Percentiles rank a stretch among this genome's conserved stretches.
These are phyloP conservation scores for Aphelenchoides fujianensis DNA, from an alignment of 1,140 invertebrate genomes.

Conservation along the genomic window DNA sequence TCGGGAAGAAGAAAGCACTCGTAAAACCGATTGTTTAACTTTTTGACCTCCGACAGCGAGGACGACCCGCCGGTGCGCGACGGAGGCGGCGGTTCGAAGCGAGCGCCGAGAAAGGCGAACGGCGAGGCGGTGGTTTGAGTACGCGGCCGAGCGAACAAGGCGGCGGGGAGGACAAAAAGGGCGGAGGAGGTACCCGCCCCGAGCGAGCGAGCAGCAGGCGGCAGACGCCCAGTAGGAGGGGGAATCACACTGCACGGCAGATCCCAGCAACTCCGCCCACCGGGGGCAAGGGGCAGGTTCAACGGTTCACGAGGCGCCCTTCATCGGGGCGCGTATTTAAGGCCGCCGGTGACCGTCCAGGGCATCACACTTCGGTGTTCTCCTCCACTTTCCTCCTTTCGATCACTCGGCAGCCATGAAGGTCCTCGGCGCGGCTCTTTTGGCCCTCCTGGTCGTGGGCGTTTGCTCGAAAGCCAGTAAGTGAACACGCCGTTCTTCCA, in stretches of 20 bases:
- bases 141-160: background rate
- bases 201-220: background rate
- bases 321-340: background rate
- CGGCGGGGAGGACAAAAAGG: background rate
- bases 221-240: background rate
- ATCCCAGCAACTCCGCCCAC: background rate
- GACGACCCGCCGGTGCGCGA: background rate
- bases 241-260: background rate
- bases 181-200: background rate
- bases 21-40: background rate
- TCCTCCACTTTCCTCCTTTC: background rate
- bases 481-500: too few relatives aligned
- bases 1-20: too few relatives aligned
- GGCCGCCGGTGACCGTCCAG: background rate
- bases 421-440: background rate
- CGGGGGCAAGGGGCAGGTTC: background rate
- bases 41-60: background rate
- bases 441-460: slow-evolving; percentile 11
- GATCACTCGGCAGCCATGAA: slow-evolving; percentile 10
- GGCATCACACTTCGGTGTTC: background rate
- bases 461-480: slow-evolving; percentile 18
- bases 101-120: slow-evolving; percentile 1
- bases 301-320: background rate
- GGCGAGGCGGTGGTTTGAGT: background rate
- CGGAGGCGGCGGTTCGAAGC: too few relatives aligned